Evolutionary conservation across 2,888 invertebrate species (phyloP).

Genomic region (Diaprepes abbreviatus): DNA sequence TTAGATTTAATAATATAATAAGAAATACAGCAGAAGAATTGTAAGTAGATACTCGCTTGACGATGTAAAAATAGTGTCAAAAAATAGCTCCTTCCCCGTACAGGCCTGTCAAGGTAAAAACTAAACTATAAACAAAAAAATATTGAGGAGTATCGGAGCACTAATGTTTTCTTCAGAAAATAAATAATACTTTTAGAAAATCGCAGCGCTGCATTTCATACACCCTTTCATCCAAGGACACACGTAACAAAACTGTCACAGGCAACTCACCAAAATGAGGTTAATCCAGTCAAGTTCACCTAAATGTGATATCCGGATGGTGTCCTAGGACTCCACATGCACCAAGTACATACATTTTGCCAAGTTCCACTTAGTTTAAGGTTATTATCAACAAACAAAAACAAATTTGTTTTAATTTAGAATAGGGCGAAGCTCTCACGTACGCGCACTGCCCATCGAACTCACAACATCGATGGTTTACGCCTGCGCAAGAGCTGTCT

Average conservation of each 20-base stretch:
- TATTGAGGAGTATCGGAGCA: background rate
- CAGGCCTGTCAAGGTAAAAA: constrained; percentile 5
- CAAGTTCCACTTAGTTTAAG: constrained; percentile 61
- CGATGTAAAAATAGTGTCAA: constrained; percentile 39
- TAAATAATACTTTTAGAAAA: background rate
- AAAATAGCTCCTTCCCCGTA: constrained; percentile 25
- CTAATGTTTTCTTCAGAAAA: background rate
- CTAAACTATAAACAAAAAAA: constrained; percentile 11
- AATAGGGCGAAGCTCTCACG: constrained; percentile 61
- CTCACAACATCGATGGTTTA: constrained; percentile 40
- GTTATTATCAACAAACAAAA: constrained; percentile 65
- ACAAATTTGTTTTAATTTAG: constrained; percentile 61
- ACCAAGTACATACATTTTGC: constrained; percentile 56
- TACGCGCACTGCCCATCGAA: constrained; percentile 61
- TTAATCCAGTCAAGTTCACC: constrained; percentile 58
- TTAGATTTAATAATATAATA: no score
- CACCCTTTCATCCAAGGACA: constrained; percentile 62
- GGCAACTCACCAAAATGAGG: constrained; percentile 62
- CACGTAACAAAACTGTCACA: constrained; percentile 59
- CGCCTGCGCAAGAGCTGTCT: constrained; percentile 43
- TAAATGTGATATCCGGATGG: constrained; percentile 48
- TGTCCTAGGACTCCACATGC: constrained; percentile 50
- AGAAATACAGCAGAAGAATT: background rate
- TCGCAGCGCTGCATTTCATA: constrained; percentile 46
- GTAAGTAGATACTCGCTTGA: constrained; percentile 21